Evolutionary conservation across 2,888 invertebrate genomes (phyloP).

Genomic region (Leptinotarsa peninsularis): DNA sequence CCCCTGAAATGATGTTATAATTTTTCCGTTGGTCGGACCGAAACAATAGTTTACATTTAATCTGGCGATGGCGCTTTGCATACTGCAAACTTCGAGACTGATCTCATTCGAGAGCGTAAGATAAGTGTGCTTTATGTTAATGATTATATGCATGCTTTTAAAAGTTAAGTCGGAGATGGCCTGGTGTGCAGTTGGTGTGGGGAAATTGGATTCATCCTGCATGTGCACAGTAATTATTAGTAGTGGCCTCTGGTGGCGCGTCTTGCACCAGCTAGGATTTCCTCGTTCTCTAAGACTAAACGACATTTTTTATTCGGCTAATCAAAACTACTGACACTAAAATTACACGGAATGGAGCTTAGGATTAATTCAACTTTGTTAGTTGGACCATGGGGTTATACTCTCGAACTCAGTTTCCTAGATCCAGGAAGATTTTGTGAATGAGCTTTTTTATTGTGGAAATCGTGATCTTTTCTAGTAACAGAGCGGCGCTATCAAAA

Average conservation of each 20-base stretch:
- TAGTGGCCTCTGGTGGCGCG: constrained; percentile 61
- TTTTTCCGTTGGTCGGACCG: neutral
- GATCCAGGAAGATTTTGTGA: constrained; percentile 10
- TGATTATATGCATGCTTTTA: constrained; percentile 64
- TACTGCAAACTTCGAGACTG: constrained; percentile 54
- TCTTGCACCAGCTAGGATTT: constrained; percentile 55
- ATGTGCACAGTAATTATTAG: constrained; percentile 59
- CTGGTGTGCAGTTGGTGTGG: constrained; percentile 44
- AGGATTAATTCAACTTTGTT: constrained; percentile 44
- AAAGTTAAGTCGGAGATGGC: constrained; percentile 55
- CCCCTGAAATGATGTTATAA: constrained; percentile 1
- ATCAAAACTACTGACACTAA: constrained; percentile 52
- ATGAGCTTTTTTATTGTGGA: neutral
- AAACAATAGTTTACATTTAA: constrained; percentile 18
- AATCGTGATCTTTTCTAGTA: neutral
- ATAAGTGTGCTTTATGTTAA: constrained; percentile 63
- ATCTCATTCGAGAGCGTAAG: constrained; percentile 58
- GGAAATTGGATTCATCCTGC: constrained; percentile 54
- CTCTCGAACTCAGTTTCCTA: constrained; percentile 20
- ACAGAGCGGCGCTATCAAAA: neutral
- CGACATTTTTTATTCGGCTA: constrained; percentile 51
- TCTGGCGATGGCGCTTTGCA: constrained; percentile 17
- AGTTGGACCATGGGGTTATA: constrained; percentile 33
- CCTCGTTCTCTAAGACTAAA: constrained; percentile 48
- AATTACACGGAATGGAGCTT: constrained; percentile 46